Base-by-base conservation (phyloP, 2,888 invertebrate species). In the Leptopterna dolabrata region DNA sequence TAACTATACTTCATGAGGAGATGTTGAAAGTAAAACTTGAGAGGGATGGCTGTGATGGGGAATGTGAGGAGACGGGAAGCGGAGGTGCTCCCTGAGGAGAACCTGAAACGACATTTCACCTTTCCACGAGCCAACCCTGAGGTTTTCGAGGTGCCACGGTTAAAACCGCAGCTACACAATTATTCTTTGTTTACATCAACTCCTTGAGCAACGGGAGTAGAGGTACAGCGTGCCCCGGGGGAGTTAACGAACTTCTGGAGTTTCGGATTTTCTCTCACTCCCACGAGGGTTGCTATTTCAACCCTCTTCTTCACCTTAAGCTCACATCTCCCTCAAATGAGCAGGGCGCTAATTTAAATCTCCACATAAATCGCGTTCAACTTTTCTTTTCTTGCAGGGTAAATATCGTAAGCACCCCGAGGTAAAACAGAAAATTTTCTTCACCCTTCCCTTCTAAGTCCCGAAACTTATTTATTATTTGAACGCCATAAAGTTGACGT, bases 131-230 rank as follows among this genome's bases (percentile, higher is more conserved):
- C 29, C 43, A 83, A 36, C 83, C 45, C 70, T 71, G 71, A 70
- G 83, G 63, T 63, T 41, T 55, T 24, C 27, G 7, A 19, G 30
- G 24, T 7, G 36, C 36, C n/a, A 71, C n/a, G 45, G 71, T 73
- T 71, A 29, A 47, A 85, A 45, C 45, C 76, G 73, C 85, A 27
- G 55, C 80, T 55, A 85, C 85, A 85, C 85, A 85, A 85, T 85
- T 85, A 85, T 85, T 71, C 85, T 85, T 85, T 85, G 85, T 85
- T 85, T 85, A 85, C 85, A 85, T 85, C 85, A 73, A 71, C 85
- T 73, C 45, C 30, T 73, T 43, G 30, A 47, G 85, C 73, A 45
- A 4, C 36, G 36, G 6, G n/a, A 30, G 27, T 11, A 41, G n/a
- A n/a, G n/a, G n/a, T n/a, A n/a, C n/a, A n/a, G n/a, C n/a, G n/a